Conservation (phyloP, 35 echinoderm and acorn worm genomes). For the Anneissia japonica region DNA sequence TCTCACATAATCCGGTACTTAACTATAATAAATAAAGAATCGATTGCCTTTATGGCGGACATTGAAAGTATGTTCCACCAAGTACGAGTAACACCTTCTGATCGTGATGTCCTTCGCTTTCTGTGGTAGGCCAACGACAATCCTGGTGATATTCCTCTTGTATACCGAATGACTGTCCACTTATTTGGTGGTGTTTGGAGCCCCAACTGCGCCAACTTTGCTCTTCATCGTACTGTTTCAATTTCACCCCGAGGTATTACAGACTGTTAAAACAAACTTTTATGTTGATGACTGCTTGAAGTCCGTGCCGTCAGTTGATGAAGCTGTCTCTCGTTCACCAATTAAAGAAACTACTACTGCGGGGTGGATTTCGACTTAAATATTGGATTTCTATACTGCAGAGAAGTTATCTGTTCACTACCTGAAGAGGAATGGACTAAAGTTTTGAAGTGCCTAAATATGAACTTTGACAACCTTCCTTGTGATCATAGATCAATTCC, state of each 20-base stretch:
- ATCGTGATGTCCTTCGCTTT: conserved; percentile 37
- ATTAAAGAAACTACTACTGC: background rate
- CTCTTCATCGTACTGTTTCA: conserved; percentile 31
- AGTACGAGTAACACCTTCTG: conserved; percentile 15
- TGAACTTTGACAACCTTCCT: too few relatives aligned
- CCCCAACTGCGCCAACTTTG: conserved; percentile 42
- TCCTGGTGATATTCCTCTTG: background rate
- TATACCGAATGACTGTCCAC: conserved; percentile 46
- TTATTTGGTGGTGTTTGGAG: conserved; percentile 26
- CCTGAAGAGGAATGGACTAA: background rate
- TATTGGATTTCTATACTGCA: background rate
- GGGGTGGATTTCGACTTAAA: background rate
- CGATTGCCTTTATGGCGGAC: conserved; percentile 50
- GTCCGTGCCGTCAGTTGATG: conserved; percentile 14
- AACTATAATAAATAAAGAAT: conserved; percentile 15
- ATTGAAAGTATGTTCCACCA: conserved; percentile 61
- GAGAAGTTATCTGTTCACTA: background rate
- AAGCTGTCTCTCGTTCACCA: background rate
- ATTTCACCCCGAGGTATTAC: conserved; percentile 5
- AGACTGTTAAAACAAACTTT: conserved; percentile 44
- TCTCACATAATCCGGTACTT: conserved; percentile 35
- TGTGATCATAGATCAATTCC: too few relatives aligned
- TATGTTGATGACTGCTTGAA: conserved; percentile 70
- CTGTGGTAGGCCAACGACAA: conserved; percentile 37
- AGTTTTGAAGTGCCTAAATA: background rate